phyloP scores from a whole-genome alignment of 1,140 invertebrate genomes.

The Caerostris darwini region DNA sequence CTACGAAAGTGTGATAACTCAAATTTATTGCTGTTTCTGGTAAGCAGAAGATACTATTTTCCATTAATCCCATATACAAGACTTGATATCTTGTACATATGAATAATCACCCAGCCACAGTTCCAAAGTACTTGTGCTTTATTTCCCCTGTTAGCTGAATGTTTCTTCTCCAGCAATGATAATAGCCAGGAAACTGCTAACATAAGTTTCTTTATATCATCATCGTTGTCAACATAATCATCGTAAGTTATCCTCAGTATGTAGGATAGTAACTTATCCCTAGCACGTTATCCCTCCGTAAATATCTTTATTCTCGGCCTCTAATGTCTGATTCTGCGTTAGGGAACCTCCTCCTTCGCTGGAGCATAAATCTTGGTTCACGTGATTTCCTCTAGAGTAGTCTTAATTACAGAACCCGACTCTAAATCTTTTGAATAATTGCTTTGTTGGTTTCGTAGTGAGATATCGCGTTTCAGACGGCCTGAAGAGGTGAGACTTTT shows the following conservation, averaged over 20 bases:
- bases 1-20: slow-evolving; percentile 9
- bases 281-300: slow-evolving; percentile 35
- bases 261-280: slow-evolving; percentile 38
- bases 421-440: slow-evolving; percentile 33
- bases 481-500: neutral
- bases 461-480: neutral
- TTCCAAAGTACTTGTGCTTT: neutral
- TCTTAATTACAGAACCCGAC: slow-evolving; percentile 28
- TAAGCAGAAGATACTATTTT: slow-evolving; percentile 17
- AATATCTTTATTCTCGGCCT: slow-evolving; percentile 39
- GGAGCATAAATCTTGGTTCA: slow-evolving; percentile 18
- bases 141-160: slow-evolving; percentile 15
- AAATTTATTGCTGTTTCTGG: slow-evolving; percentile 34
- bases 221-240: slow-evolving; percentile 41
- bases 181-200: slow-evolving; percentile 45
- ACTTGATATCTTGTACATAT: slow-evolving; percentile 15
- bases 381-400: slow-evolving; percentile 25
- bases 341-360: neutral
- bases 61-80: slow-evolving; percentile 7
- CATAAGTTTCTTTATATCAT: slow-evolving; percentile 52
- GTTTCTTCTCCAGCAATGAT: slow-evolving; percentile 41
- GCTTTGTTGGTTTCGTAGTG: neutral
- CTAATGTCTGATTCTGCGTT: neutral
- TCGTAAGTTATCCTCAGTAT: slow-evolving; percentile 40
- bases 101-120: slow-evolving; percentile 23